Conservation (phyloP, 2,113 vertebrate genomes). For the Cephalopterus ornatus region DNA sequence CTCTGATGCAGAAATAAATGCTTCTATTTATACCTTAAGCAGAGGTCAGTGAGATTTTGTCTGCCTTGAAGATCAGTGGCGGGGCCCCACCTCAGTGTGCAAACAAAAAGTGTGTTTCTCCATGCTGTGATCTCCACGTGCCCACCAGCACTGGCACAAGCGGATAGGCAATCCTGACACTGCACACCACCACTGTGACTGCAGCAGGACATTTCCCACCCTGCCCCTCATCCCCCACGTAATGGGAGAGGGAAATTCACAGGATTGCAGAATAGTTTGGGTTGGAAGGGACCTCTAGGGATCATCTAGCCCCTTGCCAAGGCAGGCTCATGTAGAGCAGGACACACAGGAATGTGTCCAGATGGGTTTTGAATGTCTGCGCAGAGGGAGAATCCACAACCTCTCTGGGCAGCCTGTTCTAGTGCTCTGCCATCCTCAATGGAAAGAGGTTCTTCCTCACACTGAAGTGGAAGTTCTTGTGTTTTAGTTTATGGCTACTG, state of each 20-base stretch:
- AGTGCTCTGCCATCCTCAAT: not conserved
- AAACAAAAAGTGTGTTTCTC: not conserved
- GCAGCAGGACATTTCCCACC: too few species aligned
- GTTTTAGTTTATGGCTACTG: not conserved
- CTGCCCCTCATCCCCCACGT: too few species aligned
- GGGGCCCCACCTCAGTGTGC: not conserved
- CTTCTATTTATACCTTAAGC: not conserved
- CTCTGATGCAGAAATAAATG: not conserved
- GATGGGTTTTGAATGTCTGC: not conserved
- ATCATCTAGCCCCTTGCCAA: rapidly evolving
- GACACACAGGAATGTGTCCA: not conserved
- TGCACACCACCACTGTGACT: not conserved
- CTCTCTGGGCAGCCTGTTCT: not conserved
- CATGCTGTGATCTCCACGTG: rapidly evolving
- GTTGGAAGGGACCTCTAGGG: not conserved
- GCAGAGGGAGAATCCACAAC: not conserved
- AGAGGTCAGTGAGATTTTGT: not conserved
- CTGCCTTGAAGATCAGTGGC: not conserved
- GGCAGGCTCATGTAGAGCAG: not conserved
- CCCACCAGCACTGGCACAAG: too few species aligned
- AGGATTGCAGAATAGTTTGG: not conserved
- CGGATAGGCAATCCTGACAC: too few species aligned
- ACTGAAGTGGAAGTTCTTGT: not conserved
- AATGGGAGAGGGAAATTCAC: not conserved
- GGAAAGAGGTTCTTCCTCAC: not conserved